Base-by-base conservation (phyloP, 2,888 invertebrate species). In the Cylindroiulus punctatus region DNA sequence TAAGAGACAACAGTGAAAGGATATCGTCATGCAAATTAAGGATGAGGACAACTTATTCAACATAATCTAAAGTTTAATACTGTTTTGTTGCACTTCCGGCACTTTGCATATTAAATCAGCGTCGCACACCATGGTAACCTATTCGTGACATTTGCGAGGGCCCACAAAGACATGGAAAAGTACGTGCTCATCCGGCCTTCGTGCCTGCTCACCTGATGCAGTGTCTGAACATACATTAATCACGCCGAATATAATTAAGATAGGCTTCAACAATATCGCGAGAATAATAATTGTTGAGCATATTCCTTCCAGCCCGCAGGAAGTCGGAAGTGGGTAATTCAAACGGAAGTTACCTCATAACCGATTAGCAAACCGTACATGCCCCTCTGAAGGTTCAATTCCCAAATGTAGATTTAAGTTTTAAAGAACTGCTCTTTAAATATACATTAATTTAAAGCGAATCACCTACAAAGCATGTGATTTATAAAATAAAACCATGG, bases 341-440 rank as follows among this genome's bases (percentile, higher is more conserved):
- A 65, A 52, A 65, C 65, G 65, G 65, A 65, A 65, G 65, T 65
- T 26, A 65, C 22, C 65, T 65, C 26, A 65, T 10, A 65, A 65
- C 26, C 65, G 65, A 65, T 65, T 65, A 65, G 65, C 65, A 65
- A 65, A 12, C 26, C n/a, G 12, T 26, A 26, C 36, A 7, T 26
- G 26, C 65, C 10, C 26, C 22, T 1, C 22, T 26, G 22, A 65
- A 65, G 7, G 26, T 26, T 44, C 22, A 22, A 19, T n/a, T 65
- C 65, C 65, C 65, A 26, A n/a, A 12, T 12, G 26, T 10, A 10
- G 65, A 26, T 65, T 0, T 44, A 44, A 44, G 8, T 8, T 44
- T 12, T 44, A 44, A 44, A 44, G 44, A 44, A 4, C 44, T 44
- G 8, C 44, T 14, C n/a, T 36, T 36, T 4, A 7, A 2, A 4